Conservation (phyloP, 2,888 invertebrate genomes). For the Dioctria linearis region DNA sequence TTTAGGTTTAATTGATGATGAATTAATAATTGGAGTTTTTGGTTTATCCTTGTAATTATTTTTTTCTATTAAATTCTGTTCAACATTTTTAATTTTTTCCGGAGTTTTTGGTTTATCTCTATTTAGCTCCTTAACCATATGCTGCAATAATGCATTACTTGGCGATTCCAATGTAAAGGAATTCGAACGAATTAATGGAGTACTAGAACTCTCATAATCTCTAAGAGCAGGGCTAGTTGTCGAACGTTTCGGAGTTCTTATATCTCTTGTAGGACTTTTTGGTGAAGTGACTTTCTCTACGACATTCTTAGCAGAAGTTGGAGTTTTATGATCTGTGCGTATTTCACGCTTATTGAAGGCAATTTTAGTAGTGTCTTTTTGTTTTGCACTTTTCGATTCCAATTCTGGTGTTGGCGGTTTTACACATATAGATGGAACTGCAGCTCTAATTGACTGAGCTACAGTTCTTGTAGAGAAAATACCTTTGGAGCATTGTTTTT, state of each 20-base stretch:
- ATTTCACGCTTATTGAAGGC: neutral
- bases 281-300: neutral
- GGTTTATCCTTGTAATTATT: neutral
- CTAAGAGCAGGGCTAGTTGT: neutral
- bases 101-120: neutral
- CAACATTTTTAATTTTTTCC: neutral
- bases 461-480: neutral
- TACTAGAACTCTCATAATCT: constrained; percentile 51
- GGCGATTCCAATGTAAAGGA: constrained; percentile 86
- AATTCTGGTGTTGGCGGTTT: constrained; percentile 41
- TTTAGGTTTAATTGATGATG: constrained; percentile 64
- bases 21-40: neutral
- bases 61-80: neutral
- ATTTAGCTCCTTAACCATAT: constrained; percentile 56
- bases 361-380: neutral
- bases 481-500: neutral
- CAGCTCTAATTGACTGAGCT: neutral
- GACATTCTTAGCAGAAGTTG: neutral
- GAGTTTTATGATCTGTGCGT: neutral
- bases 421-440: constrained; percentile 31
- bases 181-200: constrained; percentile 78
- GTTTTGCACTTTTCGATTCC: neutral
- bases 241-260: neutral
- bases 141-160: constrained; percentile 78
- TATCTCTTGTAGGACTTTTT: neutral